A percentile compares a stretch with the other conserved stretches of the same genome.
phyloP scores from a whole-genome alignment of 2,113 vertebrate genomes.

The Ictalurus furcatus region DNA sequence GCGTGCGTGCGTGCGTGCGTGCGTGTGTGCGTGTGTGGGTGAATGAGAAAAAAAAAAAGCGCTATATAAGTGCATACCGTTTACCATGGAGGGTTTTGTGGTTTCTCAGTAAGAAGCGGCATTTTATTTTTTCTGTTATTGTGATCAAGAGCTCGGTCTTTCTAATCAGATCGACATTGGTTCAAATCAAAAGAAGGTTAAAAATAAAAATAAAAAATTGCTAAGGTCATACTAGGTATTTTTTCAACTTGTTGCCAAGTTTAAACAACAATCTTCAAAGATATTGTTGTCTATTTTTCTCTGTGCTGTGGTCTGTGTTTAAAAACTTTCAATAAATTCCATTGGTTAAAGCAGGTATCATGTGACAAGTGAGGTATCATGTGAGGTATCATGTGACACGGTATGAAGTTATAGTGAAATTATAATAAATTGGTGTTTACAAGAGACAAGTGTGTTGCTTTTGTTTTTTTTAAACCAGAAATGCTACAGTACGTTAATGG shows the following conservation, averaged over 20 bases:
- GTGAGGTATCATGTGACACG: neutral
- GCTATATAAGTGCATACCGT: no score
- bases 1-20: no score
- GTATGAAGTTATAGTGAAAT: neutral
- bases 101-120: neutral
- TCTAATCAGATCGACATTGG: neutral
- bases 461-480: neutral
- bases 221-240: neutral
- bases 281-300: neutral
- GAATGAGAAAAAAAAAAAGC: no score
- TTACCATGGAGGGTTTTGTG: neutral
- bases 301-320: neutral
- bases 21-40: no score
- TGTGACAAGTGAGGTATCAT: neutral
- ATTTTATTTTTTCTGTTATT: neutral
- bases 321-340: neutral
- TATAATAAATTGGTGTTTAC: neutral
- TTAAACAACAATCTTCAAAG: neutral
- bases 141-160: neutral
- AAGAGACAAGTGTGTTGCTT: neutral
- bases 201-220: neutral
- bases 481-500: neutral
- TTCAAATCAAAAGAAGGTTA: neutral
- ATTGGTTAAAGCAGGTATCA: neutral
- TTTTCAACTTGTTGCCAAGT: neutral